A percentile compares a stretch with the other conserved stretches of the same genome.
Conservation (phyloP, 2,888 invertebrate genomes). For the Caenorhabditis macrosperma region DNA sequence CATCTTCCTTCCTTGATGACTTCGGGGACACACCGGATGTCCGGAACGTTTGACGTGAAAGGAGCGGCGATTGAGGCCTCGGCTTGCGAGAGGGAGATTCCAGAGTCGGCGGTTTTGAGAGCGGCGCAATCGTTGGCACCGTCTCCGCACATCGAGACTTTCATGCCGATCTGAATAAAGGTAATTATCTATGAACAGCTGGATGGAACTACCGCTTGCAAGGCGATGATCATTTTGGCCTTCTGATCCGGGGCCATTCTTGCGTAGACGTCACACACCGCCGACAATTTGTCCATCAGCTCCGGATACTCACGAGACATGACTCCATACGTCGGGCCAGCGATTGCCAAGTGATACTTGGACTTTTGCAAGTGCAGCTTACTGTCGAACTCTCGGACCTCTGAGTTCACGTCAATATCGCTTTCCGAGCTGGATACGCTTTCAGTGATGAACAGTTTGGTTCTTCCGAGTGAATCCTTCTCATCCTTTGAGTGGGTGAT, state of each 20-base stretch:
- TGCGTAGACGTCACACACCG: slow-evolving; percentile 81
- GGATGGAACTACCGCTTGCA: slow-evolving; percentile 85
- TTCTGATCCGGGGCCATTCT: slow-evolving; percentile 84
- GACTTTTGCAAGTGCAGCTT: slow-evolving; percentile 12
- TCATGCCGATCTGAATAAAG: slow-evolving; percentile 78
- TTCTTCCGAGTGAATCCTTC: slow-evolving; percentile 58
- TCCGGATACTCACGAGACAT: slow-evolving; percentile 78
- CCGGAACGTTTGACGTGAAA: slow-evolving; percentile 84
- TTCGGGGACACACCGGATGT: slow-evolving; percentile 79
- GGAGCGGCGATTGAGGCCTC: slow-evolving; percentile 84
- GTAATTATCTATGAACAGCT: too few relatives aligned
- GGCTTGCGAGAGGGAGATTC: slow-evolving; percentile 82
- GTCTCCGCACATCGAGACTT: slow-evolving; percentile 82
- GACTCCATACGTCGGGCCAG: slow-evolving; percentile 73
- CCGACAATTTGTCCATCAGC: slow-evolving; percentile 72
- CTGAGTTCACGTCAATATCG: slow-evolving; percentile 39
- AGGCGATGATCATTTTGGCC: slow-evolving; percentile 86
- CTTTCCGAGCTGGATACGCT: slow-evolving; percentile 56
- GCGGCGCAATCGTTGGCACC: slow-evolving; percentile 83
- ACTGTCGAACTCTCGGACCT: slow-evolving; percentile 43
- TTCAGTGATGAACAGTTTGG: slow-evolving; percentile 48
- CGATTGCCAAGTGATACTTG: slow-evolving; percentile 60
- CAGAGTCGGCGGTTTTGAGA: slow-evolving; percentile 82
- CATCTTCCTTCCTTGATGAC: slow-evolving; percentile 85
- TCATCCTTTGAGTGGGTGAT: slow-evolving; percentile 55